Base-by-base conservation (phyloP, 1,140 invertebrate species). In the Dufourea novaeangliae region DNA sequence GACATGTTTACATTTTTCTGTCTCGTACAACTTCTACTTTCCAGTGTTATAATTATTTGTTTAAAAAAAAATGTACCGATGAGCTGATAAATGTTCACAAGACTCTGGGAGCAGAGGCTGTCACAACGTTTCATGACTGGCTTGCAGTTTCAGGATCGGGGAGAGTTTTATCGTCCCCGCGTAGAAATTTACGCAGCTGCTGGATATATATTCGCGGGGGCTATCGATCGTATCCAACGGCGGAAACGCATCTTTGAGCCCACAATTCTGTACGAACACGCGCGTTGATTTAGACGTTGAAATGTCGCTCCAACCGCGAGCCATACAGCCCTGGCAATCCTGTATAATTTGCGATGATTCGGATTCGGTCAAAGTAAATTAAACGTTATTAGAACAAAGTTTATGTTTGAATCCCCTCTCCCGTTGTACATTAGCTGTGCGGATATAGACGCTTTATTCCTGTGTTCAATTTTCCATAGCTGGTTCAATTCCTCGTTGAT, bases 361-460 rank as follows among this genome's bases (percentile, higher is more conserved):
- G 64, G 62, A 67, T 17, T 37, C 71, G 17, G 34, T 66, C 50
- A 39, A 74, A 74, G 62, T 67, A 67, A 74, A 74, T 74, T 54
- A 74, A 74, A 56, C 59, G 70, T 74, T 67, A 74, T 74, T 74
- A 67, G 44, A 73, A 64, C 59, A 37, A 39, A 74, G 34, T n/a
- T 39, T 8, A 54, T 25, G 71, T 56, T 41, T 66, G 7, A 25
- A 25, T 12, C 2, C 10, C 0, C 5, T 0, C 2, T 7, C 0
- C 5, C 0, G 22, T 25, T 32, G 37, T n/a, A 56, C 32, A 59
- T 70, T 22, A 59, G n/a, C 34, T 32, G n/a, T 25, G 8, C 20
- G 12, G 12, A n/a, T n/a, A 25, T 32, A 14, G 10, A 7, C 44
- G 32, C 62, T n/a, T 17, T 44, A 4, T 44, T 12, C 41, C 2